Percentiles rank a stretch among this genome's conserved stretches.
Evolutionary conservation across 37 sponge, comb jelly and placozoan species (phyloP).

Genomic region (Oscarella lobularis): DNA sequence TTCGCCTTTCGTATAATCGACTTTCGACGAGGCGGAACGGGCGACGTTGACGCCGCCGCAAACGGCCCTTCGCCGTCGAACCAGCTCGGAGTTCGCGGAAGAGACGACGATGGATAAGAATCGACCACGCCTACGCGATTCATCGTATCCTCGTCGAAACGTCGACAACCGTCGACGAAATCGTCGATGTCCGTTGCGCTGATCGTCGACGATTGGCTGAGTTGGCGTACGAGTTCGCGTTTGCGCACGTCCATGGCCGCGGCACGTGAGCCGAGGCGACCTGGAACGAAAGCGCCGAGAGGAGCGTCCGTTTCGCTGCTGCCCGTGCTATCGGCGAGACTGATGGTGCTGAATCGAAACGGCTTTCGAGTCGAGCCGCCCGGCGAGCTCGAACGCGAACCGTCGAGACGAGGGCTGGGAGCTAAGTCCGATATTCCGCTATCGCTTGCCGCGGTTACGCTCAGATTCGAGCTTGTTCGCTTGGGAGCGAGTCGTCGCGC

Average conservation of each 20-base stretch:
- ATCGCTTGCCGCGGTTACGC: too few relatives aligned
- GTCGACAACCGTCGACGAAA: neutral
- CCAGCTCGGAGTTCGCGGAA: neutral
- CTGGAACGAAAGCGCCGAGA: too few relatives aligned
- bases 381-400: too few relatives aligned
- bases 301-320: neutral
- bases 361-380: too few relatives aligned
- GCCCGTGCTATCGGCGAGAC: neutral
- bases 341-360: neutral
- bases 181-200: conserved; percentile 2
- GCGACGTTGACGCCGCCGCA: too few relatives aligned
- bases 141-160: neutral
- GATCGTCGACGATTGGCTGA: neutral
- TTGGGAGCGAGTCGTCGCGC: too few relatives aligned
- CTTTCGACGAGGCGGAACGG: neutral
- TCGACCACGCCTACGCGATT: too few relatives aligned
- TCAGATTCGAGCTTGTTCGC: too few relatives aligned
- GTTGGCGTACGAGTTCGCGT: neutral
- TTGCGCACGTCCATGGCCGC: neutral
- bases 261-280: too few relatives aligned
- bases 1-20: neutral
- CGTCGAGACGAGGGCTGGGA: too few relatives aligned
- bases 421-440: too few relatives aligned
- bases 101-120: too few relatives aligned
- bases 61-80: conserved; percentile 3